phyloP scores from a whole-genome alignment of 2,113 vertebrate genomes.

The Lucifuga dentata region DNA sequence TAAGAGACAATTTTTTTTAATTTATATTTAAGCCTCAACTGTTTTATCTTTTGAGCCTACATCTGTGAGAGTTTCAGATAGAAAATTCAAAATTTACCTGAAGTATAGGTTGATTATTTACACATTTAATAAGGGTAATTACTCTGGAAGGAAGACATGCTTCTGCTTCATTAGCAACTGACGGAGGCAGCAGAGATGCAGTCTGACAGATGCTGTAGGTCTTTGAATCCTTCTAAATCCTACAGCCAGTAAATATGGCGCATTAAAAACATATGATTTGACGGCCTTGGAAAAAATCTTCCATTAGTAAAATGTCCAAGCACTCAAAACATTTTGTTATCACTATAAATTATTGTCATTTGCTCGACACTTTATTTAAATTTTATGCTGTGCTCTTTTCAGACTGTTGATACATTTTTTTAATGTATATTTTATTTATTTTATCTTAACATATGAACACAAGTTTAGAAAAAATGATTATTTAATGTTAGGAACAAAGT shows the following conservation, averaged over 20 bases:
- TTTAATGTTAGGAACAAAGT: slow-evolving; percentile 15
- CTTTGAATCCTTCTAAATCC: neutral
- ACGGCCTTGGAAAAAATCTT: too few relatives aligned
- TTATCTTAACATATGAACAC: slow-evolving; percentile 22
- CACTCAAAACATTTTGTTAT: neutral
- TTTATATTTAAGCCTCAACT: slow-evolving; percentile 8
- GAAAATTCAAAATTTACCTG: too few relatives aligned
- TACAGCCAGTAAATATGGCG: neutral
- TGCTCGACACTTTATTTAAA: slow-evolving; percentile 35
- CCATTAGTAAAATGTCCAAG: too few relatives aligned
- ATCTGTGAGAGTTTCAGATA: neutral
- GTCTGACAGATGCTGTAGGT: neutral
- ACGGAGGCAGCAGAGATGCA: neutral
- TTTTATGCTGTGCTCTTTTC: slow-evolving; percentile 38
- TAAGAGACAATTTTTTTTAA: slow-evolving; percentile 8
- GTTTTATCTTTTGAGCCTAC: neutral
- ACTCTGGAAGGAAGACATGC: slow-evolving; percentile 7
- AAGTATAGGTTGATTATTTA: slow-evolving; percentile 4
- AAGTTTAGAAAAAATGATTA: slow-evolving; percentile 29
- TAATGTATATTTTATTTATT: slow-evolving; percentile 72
- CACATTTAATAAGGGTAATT: neutral
- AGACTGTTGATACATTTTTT: slow-evolving; percentile 45
- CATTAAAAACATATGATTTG: neutral
- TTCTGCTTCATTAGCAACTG: neutral
- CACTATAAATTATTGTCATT: neutral